Evolutionary conservation across 2,888 invertebrate genomes (phyloP), one percentile per base, ranked within the genome.

Genomic region (Mystacides longicornis): DNA sequence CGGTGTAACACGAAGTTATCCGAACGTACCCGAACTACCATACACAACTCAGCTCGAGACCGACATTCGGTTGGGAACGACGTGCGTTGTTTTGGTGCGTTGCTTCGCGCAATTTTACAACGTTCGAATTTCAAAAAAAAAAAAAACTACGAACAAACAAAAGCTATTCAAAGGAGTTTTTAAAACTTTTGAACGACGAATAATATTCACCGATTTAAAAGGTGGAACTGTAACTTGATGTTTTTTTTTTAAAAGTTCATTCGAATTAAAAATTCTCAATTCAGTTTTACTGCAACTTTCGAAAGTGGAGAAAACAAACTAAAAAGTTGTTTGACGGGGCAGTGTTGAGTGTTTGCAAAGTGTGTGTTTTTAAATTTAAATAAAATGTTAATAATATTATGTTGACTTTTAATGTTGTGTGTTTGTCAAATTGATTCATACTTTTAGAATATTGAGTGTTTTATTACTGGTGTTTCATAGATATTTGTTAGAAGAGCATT

Each of bases 41-140:
- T 19, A 42, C 46, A n/a, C 49, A 31, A 47, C 45, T 46, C 59
- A 59, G 59, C 59, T 46, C 51, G 54, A 56, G 56, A 51, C 51
- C 59, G 59, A 51, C 56, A 49, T 33, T 49, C 56, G 56, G 49
- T 43, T 52, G 54, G 50, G 56, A 46, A 49, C 51, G 59, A 59
- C 59, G 59, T 59, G 54, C 50, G 47, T 53, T 50, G 50, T 50
- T 42, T 37, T 37, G 45, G 50, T 46, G 45, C 37, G 50, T 49
- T 45, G 18, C 16, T 49, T 52, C 56, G 56, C 56, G 45, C 27
- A 31, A 45, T 20, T 23, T 50, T 52, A 33, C 56, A 47, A 55
- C 55, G 55, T 55, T 47, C 55, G 51, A 55, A 55, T 51, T 55
- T 55, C 48, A 33, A 55, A 55, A n/a, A n/a, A n/a, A n/a, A n/a